Evolutionary conservation across 2,888 invertebrate genomes (phyloP), one percentile per base, ranked within the genome.

Genomic region (Polydesmus complanatus): DNA sequence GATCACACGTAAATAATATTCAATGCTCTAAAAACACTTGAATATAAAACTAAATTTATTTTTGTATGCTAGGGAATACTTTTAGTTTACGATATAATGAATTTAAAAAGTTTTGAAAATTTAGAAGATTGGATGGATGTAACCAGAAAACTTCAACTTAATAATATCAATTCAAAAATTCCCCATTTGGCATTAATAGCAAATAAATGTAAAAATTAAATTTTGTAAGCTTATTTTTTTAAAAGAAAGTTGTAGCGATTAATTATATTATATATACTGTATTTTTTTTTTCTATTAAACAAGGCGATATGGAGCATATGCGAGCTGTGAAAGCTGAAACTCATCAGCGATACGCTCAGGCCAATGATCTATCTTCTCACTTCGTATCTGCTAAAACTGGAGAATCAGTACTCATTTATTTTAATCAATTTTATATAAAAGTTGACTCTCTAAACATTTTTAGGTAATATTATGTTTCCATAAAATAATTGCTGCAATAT

Each of bases 11-110:
- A 69, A 69, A 71, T 65, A 54, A 25, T 22, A n/a, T 21, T 3
- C 19, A 54, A 5, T 48, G 47, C 18, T 49, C 3, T 22, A 23
- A n/a, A 11, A n/a, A 11, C 52, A 51, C 11, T 54, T 3, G 5
- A 14, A 47, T 56, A 8, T 11, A 48, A 47, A 56, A 8, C 3
- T 56, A 14, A 23, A 54, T 14, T 27, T 2, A 3, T 3, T 21
- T 57, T 21, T 57, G 2, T 2, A 3, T 55, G 80, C 83, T 56
- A 88, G 88, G 81, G 86, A 58, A 80, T 89, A 58, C 72, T 91
- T 58, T 77, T 91, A 65, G 85, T 89, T 0, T 91, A 89, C 71
- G 91, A 92, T 71, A 81, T 92, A 59, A 88, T 89, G 27, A 88
- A 85, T 71, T 77, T 81, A 55, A 78, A 81, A 66, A 89, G 88